Evolutionary conservation across 1,140 invertebrate species (phyloP), one percentile per base, ranked within the genome.

Genomic region (Nilaparvata lugens): DNA sequence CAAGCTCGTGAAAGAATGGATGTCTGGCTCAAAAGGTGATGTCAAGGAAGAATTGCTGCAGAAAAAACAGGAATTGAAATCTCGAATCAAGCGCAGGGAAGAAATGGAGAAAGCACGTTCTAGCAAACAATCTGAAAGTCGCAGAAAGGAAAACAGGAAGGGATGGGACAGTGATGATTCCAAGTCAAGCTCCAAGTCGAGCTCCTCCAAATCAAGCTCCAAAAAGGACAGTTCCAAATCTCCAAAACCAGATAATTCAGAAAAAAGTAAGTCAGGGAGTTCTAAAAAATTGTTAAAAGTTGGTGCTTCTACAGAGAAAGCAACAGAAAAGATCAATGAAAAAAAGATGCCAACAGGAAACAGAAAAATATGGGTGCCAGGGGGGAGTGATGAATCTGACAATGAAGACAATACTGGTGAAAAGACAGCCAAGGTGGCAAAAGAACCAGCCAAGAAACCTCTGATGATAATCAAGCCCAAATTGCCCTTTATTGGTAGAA

Each of bases 401-500:
- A 45, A 45, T 16, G 45, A 48, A 11, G 25, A 55, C 28, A 35
- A 24, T 18, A 23, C 21, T 52, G 18, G 14, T 16, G 23, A 55
- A 35, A 35, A 35, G 31, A 35, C 25, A n/a, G 6, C 23, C 16
- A 23, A 18, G 31, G 25, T 11, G 5, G 16, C 31, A 24, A 55
- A 55, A 31, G n/a, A 55, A 31, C 14, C 18, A 31, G 18, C 4
- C 13, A 24, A 55, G 14, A 28, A 16, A 14, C 23, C 25, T 11
- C 5, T 28, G 2, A 55, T 28, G 23, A 55, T 2, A n/a, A 11
- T 13, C n/a, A 55, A 55, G 28, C 23, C 53, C 2, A 55, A 31
- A 31, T 31, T 55, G 11, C 53, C 53, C 2, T 55, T 55, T 14
- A 55, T 55, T 35, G 53, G 53, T 4, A 24, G 53, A 55, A 55